Percentiles rank a stretch among this genome's conserved stretches.
These are phyloP conservation scores for Drosophila anomelani DNA, from an alignment of 2,888 invertebrate genomes.

Conservation along the genomic window DNA sequence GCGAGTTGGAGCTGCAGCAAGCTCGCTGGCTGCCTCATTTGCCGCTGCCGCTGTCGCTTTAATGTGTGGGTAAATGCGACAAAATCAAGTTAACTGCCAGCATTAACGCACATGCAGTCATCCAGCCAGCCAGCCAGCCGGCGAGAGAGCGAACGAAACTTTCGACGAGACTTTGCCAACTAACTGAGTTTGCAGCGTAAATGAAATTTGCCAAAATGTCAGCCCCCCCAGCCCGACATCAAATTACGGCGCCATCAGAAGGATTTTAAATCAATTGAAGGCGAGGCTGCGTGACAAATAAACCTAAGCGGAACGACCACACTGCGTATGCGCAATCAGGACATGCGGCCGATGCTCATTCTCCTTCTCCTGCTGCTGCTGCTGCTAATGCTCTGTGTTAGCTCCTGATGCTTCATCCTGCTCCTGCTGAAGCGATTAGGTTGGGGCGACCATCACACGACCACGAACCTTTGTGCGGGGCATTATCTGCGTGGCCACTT, in stretches of 20 bases:
- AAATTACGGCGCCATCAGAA: slow-evolving; percentile 38
- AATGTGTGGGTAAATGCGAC: slow-evolving; percentile 82
- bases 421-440: slow-evolving; percentile 28
- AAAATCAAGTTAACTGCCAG: slow-evolving; percentile 80
- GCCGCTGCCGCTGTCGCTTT: slow-evolving; percentile 56
- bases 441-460: slow-evolving; percentile 15
- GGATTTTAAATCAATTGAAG: slow-evolving; percentile 44
- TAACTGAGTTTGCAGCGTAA: slow-evolving; percentile 45
- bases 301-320: slow-evolving; percentile 32
- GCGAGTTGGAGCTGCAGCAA: slow-evolving; percentile 35
- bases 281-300: slow-evolving; percentile 34
- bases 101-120: slow-evolving; percentile 68
- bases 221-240: slow-evolving; percentile 10
- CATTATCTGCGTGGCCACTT: slow-evolving; percentile 64
- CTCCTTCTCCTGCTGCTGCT: not conserved
- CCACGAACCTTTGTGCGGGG: slow-evolving; percentile 51
- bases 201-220: slow-evolving; percentile 45
- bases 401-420: not conserved
- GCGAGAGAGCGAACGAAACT: slow-evolving; percentile 37
- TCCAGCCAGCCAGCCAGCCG: not conserved
- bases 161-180: slow-evolving; percentile 35
- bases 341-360: slow-evolving; percentile 10
- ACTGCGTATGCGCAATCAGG: slow-evolving; percentile 50
- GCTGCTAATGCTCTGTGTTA: not conserved
- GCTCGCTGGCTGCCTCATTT: slow-evolving; percentile 19